Percentiles rank a stretch among this genome's conserved stretches.
These are phyloP conservation scores for Plagodis dolabraria DNA, from an alignment of 2,888 invertebrate genomes.

Conservation along the genomic window DNA sequence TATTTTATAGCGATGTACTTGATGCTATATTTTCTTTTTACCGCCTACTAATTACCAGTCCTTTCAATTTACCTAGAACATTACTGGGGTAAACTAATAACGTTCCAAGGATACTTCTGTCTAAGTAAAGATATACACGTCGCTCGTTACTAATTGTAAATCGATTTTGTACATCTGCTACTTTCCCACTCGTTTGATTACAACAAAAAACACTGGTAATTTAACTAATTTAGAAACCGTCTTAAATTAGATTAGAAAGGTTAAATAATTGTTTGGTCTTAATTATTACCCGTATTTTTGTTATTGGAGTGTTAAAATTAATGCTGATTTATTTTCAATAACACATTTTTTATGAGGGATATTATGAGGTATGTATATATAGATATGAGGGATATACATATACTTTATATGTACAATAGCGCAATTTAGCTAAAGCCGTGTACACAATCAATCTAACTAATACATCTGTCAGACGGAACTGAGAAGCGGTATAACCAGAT, in stretches of 20 bases:
- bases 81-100: too few relatives aligned
- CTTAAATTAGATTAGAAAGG: not conserved
- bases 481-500: not conserved
- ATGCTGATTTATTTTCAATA: not conserved
- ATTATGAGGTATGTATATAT: too few relatives aligned
- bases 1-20: too few relatives aligned
- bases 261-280: conserved; percentile 15
- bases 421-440: conserved; percentile 1
- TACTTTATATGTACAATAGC: too few relatives aligned
- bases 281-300: conserved; percentile 3
- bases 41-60: too few relatives aligned
- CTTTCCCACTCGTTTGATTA: conserved; percentile 35
- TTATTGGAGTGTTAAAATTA: not conserved
- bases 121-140: conserved; percentile 27
- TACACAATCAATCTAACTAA: conserved; percentile 14
- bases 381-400: too few relatives aligned
- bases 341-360: not conserved
- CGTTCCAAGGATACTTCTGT: too few relatives aligned
- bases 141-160: conserved; percentile 54
- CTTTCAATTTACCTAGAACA: too few relatives aligned
- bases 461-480: conserved; percentile 10
- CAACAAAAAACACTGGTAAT: conserved; percentile 13
- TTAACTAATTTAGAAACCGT: not conserved
- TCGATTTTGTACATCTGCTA: conserved; percentile 60
- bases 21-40: too few relatives aligned